Conservation (phyloP, 2,888 invertebrate genomes). For the Leucoma salicis region DNA sequence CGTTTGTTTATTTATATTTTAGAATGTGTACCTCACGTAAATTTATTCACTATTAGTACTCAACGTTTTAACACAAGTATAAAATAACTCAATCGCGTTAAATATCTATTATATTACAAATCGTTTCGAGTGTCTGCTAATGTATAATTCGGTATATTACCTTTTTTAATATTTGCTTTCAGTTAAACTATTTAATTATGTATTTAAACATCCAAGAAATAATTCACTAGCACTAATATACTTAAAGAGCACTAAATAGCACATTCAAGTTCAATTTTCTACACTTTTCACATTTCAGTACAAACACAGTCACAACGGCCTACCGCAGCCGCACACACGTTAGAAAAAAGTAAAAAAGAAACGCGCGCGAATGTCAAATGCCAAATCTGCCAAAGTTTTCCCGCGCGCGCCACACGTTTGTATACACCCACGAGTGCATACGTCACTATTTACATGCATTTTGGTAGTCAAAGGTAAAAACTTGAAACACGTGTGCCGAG, state of each 20-base stretch:
- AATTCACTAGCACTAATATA: constrained; percentile 28
- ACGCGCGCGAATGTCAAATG: constrained; percentile 53
- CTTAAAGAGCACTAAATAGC: constrained; percentile 18
- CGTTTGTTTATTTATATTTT: not conserved
- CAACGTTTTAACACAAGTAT: not conserved
- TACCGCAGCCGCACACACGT: constrained; percentile 27
- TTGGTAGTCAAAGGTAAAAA: constrained; percentile 51
- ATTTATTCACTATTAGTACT: not conserved
- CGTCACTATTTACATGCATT: constrained; percentile 70
- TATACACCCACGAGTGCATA: constrained; percentile 55
- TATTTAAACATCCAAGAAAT: constrained; percentile 20
- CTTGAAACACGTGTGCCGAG: constrained; percentile 81
- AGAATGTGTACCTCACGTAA: not conserved
- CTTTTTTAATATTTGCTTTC: not conserved
- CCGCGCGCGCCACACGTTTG: constrained; percentile 54
- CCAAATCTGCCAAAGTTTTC: constrained; percentile 57
- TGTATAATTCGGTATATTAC: not conserved
- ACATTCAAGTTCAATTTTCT: constrained; percentile 17
- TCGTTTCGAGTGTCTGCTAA: not conserved
- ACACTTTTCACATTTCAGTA: constrained; percentile 33
- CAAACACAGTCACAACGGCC: constrained; percentile 31
- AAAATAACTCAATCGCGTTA: not conserved
- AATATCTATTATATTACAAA: no score
- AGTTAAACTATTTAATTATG: constrained; percentile 3
- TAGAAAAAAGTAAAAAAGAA: constrained; percentile 44